These are phyloP conservation scores for Ceratina japonica DNA, from an alignment of 1,140 invertebrate genomes.

Conservation along the genomic window DNA sequence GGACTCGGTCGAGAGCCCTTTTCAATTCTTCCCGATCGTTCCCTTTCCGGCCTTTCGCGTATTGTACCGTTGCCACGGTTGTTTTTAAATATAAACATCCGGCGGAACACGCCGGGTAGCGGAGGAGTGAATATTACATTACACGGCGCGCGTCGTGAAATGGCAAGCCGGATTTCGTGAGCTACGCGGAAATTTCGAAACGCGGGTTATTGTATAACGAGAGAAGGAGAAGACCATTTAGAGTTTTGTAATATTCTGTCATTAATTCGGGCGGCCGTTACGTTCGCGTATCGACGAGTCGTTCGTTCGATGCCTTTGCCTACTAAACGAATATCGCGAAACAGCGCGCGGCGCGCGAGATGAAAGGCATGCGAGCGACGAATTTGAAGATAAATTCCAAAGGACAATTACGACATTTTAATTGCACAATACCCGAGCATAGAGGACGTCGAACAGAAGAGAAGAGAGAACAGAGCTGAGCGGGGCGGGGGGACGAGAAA, in stretches of 20 bases:
- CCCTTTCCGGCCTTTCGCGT: fast-evolving
- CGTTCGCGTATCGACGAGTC: neutral
- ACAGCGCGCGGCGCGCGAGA: neutral
- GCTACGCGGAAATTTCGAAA: too few relatives aligned
- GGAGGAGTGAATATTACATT: neutral
- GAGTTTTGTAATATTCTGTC: neutral
- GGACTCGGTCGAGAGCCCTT: too few relatives aligned
- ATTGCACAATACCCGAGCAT: conserved; percentile 66
- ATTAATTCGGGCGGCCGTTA: neutral
- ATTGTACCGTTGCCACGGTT: too few relatives aligned
- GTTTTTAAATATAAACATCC: neutral
- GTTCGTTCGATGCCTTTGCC: neutral
- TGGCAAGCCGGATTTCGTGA: too few relatives aligned
- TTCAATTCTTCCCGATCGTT: neutral
- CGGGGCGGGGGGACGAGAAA: conserved; percentile 26
- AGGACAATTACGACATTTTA: conserved; percentile 72
- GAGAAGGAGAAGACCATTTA: neutral
- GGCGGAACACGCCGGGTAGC: neutral
- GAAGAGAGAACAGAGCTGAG: too few relatives aligned
- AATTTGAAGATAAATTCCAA: conserved; percentile 69
- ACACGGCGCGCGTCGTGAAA: neutral
- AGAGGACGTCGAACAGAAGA: conserved; percentile 48
- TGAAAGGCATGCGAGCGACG: conserved; percentile 51
- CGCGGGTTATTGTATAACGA: too few relatives aligned
- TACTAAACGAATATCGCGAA: neutral